Conservation (phyloP, 2,797 vertebrate genomes). For the Brotula barbata region DNA sequence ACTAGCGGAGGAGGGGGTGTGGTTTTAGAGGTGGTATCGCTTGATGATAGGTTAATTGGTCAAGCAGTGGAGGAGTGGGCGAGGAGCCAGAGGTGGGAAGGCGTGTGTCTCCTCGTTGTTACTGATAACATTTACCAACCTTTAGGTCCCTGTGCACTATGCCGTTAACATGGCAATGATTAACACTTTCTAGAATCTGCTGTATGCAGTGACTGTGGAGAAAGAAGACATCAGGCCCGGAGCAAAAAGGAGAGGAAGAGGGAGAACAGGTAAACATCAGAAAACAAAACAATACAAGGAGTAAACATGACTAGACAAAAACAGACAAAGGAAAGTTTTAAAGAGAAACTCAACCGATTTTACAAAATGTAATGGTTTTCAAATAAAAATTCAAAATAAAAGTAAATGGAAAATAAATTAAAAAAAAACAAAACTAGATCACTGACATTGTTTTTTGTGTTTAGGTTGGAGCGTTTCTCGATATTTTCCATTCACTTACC, state of each 20-base stretch:
- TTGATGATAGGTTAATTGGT: conserved; percentile 48
- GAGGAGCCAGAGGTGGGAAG: conserved; percentile 43
- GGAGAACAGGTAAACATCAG: conserved; percentile 57
- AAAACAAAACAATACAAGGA: conserved; percentile 34
- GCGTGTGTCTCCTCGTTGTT: conserved; percentile 26
- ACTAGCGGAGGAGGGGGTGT: conserved; percentile 23
- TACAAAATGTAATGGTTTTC: not conserved
- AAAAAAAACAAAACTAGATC: no score
- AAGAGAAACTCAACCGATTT: not conserved
- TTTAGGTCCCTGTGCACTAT: conserved; percentile 99
- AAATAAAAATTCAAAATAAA: conserved; percentile 19
- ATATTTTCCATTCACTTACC: no score
- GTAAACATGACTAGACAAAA: conserved; percentile 35
- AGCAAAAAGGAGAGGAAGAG: conserved; percentile 61
- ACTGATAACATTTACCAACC: conserved; percentile 85
- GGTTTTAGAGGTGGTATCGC: conserved; percentile 25
- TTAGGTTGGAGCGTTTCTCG: no score
- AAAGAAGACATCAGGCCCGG: conserved; percentile 54
- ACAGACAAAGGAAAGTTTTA: not conserved
- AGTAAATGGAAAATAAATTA: no score
- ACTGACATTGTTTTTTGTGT: no score
- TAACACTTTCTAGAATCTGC: conserved; percentile 99
- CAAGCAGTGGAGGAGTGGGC: conserved; percentile 51
- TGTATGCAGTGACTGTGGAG: conserved; percentile 96
- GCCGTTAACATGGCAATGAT: conserved; percentile 96